phyloP scores from a whole-genome alignment of 2,113 vertebrate species.

The Archilochus colubris region DNA sequence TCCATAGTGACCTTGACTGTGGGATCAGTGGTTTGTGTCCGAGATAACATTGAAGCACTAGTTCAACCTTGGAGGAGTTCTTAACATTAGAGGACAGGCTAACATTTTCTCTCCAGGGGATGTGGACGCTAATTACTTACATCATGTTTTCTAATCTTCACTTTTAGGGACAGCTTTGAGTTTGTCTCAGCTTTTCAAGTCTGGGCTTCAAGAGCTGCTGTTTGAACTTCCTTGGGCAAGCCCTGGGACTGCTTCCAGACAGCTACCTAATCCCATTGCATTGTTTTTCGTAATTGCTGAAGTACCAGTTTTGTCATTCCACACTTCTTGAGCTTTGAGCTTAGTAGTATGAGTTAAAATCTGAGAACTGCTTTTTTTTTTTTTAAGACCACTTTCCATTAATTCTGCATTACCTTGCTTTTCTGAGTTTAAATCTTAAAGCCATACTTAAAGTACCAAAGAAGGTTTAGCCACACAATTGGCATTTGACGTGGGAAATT shows the following conservation, averaged over 20 bases:
- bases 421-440: slow-evolving; percentile 31
- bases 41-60: background rate
- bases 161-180: background rate
- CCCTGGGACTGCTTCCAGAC: background rate
- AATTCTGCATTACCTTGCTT: slow-evolving; percentile 11
- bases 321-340: background rate
- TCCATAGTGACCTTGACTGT: background rate
- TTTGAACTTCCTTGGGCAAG: background rate
- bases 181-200: background rate
- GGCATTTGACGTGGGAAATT: background rate
- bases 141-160: background rate
- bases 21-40: background rate
- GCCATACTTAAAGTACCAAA: background rate
- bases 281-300: background rate
- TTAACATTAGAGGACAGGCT: background rate
- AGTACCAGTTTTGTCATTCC: background rate
- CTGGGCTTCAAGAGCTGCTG: background rate
- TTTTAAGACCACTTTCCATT: background rate
- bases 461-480: slow-evolving; percentile 33
- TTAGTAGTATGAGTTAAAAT: background rate
- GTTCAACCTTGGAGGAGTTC: background rate
- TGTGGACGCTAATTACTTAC: background rate
- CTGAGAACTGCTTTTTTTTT: background rate
- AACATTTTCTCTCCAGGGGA: background rate
- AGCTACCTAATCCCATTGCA: background rate